Evolutionary conservation across 2,888 invertebrate genomes (phyloP).

Genomic region (Drosophila mercatorum): DNA sequence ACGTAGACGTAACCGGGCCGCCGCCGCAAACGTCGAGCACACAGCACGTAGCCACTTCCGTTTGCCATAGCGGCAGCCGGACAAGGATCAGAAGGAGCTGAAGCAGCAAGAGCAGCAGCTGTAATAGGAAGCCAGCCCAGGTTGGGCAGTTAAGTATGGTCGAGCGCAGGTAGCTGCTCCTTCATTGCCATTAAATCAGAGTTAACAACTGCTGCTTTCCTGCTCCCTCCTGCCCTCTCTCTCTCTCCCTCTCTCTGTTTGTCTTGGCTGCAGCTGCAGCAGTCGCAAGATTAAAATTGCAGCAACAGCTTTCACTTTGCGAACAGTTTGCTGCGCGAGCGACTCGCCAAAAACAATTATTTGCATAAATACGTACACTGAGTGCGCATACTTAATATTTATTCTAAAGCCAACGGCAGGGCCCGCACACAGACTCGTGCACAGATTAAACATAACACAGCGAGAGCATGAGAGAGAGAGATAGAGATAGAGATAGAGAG

Average conservation of each 20-base stretch:
- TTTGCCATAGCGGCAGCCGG: constrained; percentile 23
- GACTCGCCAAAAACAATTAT: constrained; percentile 74
- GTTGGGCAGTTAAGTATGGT: constrained; percentile 35
- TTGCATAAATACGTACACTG: constrained; percentile 63
- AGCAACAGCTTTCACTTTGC: constrained; percentile 54
- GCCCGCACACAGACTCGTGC: constrained; percentile 19
- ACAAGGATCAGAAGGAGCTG: constrained; percentile 22
- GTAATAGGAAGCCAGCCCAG: constrained; percentile 10
- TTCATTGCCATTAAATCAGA: constrained; percentile 75
- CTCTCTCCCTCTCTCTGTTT: constrained; percentile 12
- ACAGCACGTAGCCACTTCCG: constrained; percentile 76
- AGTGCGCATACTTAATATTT: constrained; percentile 63
- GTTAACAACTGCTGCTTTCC: constrained; percentile 71
- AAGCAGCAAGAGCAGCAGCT: not conserved
- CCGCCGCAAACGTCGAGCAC: constrained; percentile 56
- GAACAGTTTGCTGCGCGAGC: constrained; percentile 49
- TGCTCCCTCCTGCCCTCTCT: not conserved
- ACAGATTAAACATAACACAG: constrained; percentile 23
- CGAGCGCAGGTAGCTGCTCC: constrained; percentile 25
- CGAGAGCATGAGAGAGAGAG: not conserved
- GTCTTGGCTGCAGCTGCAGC: constrained; percentile 18
- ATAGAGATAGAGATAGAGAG: not conserved
- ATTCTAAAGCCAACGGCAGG: constrained; percentile 65
- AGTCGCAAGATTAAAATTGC: constrained; percentile 64
- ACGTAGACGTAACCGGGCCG: constrained; percentile 59